Base-by-base conservation (phyloP, 2,888 invertebrate genomes). In the Euproctis similis region DNA sequence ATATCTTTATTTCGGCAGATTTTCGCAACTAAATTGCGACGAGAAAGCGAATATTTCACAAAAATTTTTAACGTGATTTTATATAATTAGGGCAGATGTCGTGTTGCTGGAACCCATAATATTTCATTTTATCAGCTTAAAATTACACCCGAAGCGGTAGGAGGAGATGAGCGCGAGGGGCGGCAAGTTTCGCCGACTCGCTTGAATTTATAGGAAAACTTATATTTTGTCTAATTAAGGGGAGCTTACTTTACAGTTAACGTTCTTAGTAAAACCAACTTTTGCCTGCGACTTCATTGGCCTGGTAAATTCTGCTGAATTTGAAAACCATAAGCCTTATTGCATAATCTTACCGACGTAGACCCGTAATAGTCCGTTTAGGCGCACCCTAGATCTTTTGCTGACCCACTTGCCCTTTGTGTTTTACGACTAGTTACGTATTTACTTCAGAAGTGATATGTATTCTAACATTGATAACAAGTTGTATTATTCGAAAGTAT, bases 51-150 rank as follows among this genome's bases (percentile, higher is more conserved):
- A 74, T 70, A 69, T 75, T 77, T 68, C 43, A 57, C 36, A 66
- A 63, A 63, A 71, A 74, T 78, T 75, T 73, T 70, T 69, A 62
- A 60, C 65, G 64, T 71, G 65, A 75, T 76, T 75, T 73, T 61
- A 63, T 64, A 62, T 74, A 76, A 77, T 81, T 70, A 71, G 63
- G 58, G 64, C 63, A 59, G 63, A 68, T 68, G 69, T 70, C 65
- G 63, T 64, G 55, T 61, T 60, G 61, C 66, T 57, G 48, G 50
- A 57, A 53, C 59, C 51, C 65, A 68, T 71, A 64, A 71, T 75
- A 77, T 80, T 80, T 77, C 77, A 80, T 80, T 80, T 77, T 77
- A 82, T 81, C 77, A 69, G 67, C 70, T 73, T 73, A 67, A 74
- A 73, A 78, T 78, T 73, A 73, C 68, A 70, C 60, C 49, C 46